A percentile compares a stretch with the other conserved stretches of the same genome.
phyloP scores from a whole-genome alignment of 2,888 invertebrate genomes.

The Melinaea marsaeus region DNA sequence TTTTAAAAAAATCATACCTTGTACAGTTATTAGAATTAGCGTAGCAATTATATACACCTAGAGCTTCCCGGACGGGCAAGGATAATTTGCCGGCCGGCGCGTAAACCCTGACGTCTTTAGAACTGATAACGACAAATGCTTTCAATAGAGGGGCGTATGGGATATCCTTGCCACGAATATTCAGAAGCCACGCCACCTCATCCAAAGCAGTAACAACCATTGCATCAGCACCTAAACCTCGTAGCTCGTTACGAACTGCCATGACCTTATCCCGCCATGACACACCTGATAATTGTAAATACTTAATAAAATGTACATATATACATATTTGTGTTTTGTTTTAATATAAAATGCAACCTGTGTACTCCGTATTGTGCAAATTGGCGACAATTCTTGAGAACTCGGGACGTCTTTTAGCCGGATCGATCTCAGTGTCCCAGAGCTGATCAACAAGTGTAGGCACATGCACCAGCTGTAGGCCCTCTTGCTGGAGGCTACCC shows the following conservation, averaged over 20 bases:
- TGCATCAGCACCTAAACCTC: constrained; percentile 81
- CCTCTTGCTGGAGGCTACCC: constrained; percentile 71
- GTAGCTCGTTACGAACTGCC: constrained; percentile 81
- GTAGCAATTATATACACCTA: constrained; percentile 79
- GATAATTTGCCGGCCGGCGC: constrained; percentile 82
- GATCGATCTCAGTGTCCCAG: constrained; percentile 80
- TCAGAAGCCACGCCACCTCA: constrained; percentile 91
- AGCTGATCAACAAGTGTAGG: constrained; percentile 86
- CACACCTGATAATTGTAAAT: constrained; percentile 66
- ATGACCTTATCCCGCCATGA: constrained; percentile 87
- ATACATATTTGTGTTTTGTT: neutral
- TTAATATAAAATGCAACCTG: constrained; percentile 57
- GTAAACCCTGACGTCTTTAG: constrained; percentile 82
- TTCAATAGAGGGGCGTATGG: constrained; percentile 88
- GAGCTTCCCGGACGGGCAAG: constrained; percentile 70
- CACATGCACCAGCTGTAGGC: constrained; percentile 76
- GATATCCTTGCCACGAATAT: constrained; percentile 91
- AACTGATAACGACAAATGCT: constrained; percentile 84
- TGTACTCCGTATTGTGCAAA: constrained; percentile 78
- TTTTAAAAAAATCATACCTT: constrained; percentile 41
- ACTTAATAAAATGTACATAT: neutral
- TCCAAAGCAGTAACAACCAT: constrained; percentile 91
- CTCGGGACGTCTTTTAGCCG: constrained; percentile 68
- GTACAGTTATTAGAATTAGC: constrained; percentile 79
- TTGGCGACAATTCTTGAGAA: constrained; percentile 80